Base-by-base conservation (phyloP, 2,888 invertebrate genomes). In the Ctena decussata region DNA sequence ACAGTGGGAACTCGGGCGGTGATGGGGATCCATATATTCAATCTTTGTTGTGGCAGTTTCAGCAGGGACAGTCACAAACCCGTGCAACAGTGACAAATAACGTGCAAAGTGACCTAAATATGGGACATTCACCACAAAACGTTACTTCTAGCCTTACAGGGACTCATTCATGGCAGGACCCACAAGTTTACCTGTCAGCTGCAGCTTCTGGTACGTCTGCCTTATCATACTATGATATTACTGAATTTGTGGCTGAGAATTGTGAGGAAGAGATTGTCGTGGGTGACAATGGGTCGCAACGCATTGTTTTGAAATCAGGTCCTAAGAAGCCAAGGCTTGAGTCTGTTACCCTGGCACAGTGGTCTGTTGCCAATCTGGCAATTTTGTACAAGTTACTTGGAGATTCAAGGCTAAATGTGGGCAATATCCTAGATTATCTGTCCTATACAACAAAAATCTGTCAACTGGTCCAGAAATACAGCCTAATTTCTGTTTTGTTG, bases 321-420 rank as follows among this genome's bases (percentile, higher is more conserved):
- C 75, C 80, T 15, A n/a, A 57, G 11, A 82, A 82, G 39, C 72
- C 77, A 30, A 82, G 76, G 46, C 37, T 82, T 21, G 76, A 76
- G 37, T 30, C 53, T 0, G 12, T 82, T 6, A 41, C 76, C 0
- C 18, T 81, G n/a, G 39, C 75, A 32, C 77, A 82, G 53, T 81
- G 81, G 81, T 77, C 81, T 12, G 27, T 72, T 12, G 81, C 76
- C 24, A 81, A 71, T 46, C 41, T 81, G 37, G 41, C 77, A 11
- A 81, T 81, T 39, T 39, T 81, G 71, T 53, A 81, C 24, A 81
- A 76, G 60, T 2, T 60, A 27, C 8, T 82, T 11, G 12, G 46
- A 35, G 46, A 39, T 18, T 41, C 8, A 12, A 30, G 3, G 15
- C 39, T 73, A 0, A 32, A 44, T 8, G 12, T 21, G 30, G 15